Evolutionary conservation across 2,888 invertebrate genomes (phyloP).

Genomic region (Spisula subtruncata): DNA sequence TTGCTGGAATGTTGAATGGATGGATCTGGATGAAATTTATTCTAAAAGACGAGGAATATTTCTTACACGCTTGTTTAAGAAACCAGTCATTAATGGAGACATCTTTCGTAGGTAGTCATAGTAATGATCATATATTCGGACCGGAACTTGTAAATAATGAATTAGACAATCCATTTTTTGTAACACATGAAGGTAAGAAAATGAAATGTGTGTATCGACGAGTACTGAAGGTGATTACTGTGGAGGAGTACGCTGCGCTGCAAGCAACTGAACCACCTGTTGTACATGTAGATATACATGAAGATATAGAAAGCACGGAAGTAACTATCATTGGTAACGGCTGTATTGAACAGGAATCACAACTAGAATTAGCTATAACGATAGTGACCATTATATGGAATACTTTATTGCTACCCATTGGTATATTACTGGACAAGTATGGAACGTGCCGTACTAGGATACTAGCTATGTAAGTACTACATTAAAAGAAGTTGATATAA

Average conservation of each 20-base stretch:
- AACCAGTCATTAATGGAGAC: slow-evolving; percentile 14
- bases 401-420: slow-evolving; percentile 75
- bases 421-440: slow-evolving; percentile 79
- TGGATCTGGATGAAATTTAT: slow-evolving; percentile 80
- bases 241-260: slow-evolving; percentile 34
- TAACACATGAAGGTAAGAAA: slow-evolving; percentile 20
- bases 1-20: slow-evolving; percentile 81
- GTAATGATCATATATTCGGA: background rate
- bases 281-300: too few relatives aligned
- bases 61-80: slow-evolving; percentile 70
- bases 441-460: slow-evolving; percentile 81
- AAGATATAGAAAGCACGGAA: background rate
- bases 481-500: too few relatives aligned
- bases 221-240: slow-evolving; percentile 39
- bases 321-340: background rate
- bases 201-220: slow-evolving; percentile 36
- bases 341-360: slow-evolving; percentile 72
- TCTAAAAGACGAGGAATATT: slow-evolving; percentile 77
- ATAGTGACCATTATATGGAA: slow-evolving; percentile 75
- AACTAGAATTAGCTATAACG: slow-evolving; percentile 72
- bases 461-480: slow-evolving; percentile 75
- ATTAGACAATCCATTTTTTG: background rate
- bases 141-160: background rate
- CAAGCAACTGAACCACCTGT: background rate
- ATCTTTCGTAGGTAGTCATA: background rate